phyloP scores from a whole-genome alignment of 2,113 vertebrate genomes.

The Scophthalmus maximus region DNA sequence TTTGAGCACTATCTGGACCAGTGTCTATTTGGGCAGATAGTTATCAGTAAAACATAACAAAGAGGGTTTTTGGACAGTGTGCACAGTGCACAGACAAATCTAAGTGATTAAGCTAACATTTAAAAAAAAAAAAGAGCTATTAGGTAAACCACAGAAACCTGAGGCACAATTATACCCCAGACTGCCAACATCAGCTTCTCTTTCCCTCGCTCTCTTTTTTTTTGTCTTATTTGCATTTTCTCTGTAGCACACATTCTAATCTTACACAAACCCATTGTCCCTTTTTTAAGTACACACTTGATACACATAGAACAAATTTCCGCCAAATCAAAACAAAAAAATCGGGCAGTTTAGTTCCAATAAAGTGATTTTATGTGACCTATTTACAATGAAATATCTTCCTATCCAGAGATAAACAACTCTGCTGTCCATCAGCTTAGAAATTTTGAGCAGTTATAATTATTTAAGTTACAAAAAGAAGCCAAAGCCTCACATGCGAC shows the following conservation, averaged over 20 bases:
- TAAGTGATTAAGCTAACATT: conserved; percentile 61
- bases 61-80: conserved; percentile 59
- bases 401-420: neutral
- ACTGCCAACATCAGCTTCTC: conserved; percentile 13
- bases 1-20: conserved; percentile 40
- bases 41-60: conserved; percentile 48
- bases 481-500: neutral
- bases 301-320: neutral
- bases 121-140: conserved; percentile 52
- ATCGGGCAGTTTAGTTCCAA: neutral
- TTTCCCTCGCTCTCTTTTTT: neutral
- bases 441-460: conserved; percentile 9
- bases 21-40: conserved; percentile 28
- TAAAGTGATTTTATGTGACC: conserved; percentile 1
- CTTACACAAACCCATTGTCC: neutral
- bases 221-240: neutral
- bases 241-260: neutral
- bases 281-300: neutral
- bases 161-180: conserved; percentile 20
- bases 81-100: conserved; percentile 35
- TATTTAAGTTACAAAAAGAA: conserved; percentile 7
- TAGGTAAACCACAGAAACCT: conserved; percentile 21
- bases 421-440: conserved; percentile 5
- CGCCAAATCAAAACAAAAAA: neutral
- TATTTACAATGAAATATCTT: conserved; percentile 1